Conservation (phyloP, 2,797 vertebrate genomes). For the Kryptopterus vitreolus region DNA sequence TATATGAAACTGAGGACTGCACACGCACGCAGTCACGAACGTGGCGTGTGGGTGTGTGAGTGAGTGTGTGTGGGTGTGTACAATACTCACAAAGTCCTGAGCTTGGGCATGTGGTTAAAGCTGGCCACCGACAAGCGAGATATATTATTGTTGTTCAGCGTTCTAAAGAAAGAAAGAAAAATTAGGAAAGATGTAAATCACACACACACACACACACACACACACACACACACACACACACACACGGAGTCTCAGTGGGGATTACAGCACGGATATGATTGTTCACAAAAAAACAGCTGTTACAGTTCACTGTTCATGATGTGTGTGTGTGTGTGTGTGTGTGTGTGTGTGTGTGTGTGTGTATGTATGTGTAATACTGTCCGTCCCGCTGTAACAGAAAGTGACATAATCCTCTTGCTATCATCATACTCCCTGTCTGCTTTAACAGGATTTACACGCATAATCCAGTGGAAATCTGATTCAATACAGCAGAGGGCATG, state of each 20-base stretch:
- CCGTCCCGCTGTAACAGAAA: constrained; percentile 43
- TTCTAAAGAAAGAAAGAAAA: constrained; percentile 72
- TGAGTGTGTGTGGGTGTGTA: background rate
- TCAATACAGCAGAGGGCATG: constrained; percentile 3
- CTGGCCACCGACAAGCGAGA: constrained; percentile 94
- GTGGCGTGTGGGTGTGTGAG: background rate
- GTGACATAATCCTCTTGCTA: constrained; percentile 44
- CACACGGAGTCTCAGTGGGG: background rate
- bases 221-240: constrained; percentile 14
- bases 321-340: constrained; percentile 14
- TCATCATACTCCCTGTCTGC: constrained; percentile 25
- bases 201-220: background rate
- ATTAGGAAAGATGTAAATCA: background rate
- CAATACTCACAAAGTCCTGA: constrained; percentile 95
- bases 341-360: constrained; percentile 5
- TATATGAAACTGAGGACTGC: background rate
- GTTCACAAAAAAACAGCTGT: constrained; percentile 17
- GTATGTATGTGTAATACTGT: constrained; percentile 24
- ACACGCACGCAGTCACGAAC: too few species aligned
- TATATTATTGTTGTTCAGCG: constrained; percentile 99
- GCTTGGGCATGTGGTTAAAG: constrained; percentile 99
- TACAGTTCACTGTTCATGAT: background rate
- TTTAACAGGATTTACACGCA: constrained; percentile 46
- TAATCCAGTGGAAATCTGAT: constrained; percentile 40
- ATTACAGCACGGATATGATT: constrained; percentile 14